These are phyloP conservation scores for Anser cygnoides DNA, from an alignment of 2,113 vertebrate species.

Conservation along the genomic window DNA sequence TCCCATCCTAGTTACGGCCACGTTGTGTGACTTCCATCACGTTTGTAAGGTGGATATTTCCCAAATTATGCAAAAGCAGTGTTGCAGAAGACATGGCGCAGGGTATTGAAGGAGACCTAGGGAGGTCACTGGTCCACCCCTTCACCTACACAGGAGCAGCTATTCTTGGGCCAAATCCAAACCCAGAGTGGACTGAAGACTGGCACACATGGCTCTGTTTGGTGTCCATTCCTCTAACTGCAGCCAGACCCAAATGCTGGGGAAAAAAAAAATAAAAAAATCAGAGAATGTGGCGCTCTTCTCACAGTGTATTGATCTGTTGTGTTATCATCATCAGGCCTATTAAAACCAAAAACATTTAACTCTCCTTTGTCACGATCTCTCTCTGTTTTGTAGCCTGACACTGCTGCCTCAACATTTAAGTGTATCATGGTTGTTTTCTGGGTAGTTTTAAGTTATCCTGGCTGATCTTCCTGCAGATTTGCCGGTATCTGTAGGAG, in stretches of 20 bases:
- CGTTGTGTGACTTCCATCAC: neutral
- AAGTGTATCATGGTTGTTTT: neutral
- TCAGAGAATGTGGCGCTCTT: neutral
- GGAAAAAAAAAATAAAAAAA: neutral
- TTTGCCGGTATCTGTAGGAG: neutral
- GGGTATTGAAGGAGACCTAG: neutral
- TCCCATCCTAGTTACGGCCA: rapidly evolving
- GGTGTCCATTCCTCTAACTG: neutral
- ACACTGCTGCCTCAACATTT: neutral
- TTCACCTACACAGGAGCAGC: neutral
- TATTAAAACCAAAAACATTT: neutral
- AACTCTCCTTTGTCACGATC: neutral
- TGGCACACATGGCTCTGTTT: neutral
- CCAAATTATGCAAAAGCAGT: neutral
- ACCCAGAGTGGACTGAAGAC: neutral
- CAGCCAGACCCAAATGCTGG: rapidly evolving
- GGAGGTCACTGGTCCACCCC: neutral
- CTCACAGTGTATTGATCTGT: neutral
- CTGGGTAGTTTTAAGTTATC: neutral
- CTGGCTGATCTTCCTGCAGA: neutral
- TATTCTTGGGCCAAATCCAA: neutral
- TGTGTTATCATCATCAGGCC: neutral
- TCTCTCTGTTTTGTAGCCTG: neutral
- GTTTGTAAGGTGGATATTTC: neutral
- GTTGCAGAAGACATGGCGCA: neutral